These are phyloP conservation scores for Liasis olivaceus DNA, from an alignment of 2,797 vertebrate genomes.

Conservation along the genomic window DNA sequence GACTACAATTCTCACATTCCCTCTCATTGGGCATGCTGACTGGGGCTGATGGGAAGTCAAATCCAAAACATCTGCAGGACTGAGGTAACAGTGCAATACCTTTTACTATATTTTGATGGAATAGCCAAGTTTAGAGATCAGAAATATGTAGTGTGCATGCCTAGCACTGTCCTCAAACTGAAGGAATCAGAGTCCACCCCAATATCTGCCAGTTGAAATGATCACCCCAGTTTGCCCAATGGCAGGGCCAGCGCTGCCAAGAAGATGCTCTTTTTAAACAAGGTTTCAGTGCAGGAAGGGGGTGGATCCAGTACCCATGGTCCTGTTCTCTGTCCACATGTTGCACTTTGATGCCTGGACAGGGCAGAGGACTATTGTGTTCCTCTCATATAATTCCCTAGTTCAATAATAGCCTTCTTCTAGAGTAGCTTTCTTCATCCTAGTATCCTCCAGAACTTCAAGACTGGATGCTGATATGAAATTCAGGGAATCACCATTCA, in stretches of 20 bases:
- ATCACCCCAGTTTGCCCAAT: not conserved
- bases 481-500: not conserved
- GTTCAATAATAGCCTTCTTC: not conserved
- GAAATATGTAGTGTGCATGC: not conserved
- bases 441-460: not conserved
- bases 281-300: not conserved
- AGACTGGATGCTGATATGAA: not conserved
- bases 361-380: not conserved
- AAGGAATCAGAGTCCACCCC: not conserved
- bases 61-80: not conserved
- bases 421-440: not conserved
- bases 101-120: not conserved
- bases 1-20: not conserved
- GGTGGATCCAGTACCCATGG: not conserved
- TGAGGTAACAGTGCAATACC: not conserved
- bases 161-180: not conserved
- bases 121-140: not conserved
- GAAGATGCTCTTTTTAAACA: not conserved
- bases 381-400: not conserved
- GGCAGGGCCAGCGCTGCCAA: not conserved
- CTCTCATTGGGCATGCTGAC: not conserved
- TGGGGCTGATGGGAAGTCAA: not conserved
- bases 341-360: not conserved
- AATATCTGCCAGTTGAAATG: not conserved
- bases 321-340: too few species aligned